Conservation (phyloP, 2,888 invertebrate species). For the Cryptophagus acutangulus region DNA sequence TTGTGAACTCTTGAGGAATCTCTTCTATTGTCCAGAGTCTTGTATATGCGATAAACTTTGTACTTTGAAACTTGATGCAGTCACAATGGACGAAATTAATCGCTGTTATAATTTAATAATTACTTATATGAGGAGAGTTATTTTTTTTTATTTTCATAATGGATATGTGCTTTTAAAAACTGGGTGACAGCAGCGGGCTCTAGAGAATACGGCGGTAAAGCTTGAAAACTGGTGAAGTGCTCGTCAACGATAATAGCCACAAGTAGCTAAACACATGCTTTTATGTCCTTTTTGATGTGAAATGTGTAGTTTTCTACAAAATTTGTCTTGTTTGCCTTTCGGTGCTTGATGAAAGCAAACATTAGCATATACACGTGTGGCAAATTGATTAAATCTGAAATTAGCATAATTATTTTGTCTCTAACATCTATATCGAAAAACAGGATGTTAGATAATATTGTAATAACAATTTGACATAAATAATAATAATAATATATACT, state of each 20-base stretch:
- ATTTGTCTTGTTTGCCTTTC: slow-evolving; percentile 41
- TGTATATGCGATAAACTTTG: slow-evolving; percentile 24
- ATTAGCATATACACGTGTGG: not conserved
- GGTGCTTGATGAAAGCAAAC: not conserved
- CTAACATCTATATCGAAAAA: no score
- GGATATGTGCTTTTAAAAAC: slow-evolving; percentile 24
- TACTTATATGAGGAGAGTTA: slow-evolving; percentile 4
- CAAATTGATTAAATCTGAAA: not conserved
- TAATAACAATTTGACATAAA: not conserved
- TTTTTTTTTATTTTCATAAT: slow-evolving; percentile 4
- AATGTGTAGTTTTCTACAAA: slow-evolving; percentile 43
- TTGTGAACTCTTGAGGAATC: slow-evolving; percentile 24
- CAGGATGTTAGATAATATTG: not conserved
- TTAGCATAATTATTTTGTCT: not conserved
- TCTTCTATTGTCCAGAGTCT: slow-evolving; percentile 20
- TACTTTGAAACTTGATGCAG: slow-evolving; percentile 27
- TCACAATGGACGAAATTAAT: slow-evolving; percentile 27
- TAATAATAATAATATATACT: not conserved
- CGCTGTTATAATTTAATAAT: no score
- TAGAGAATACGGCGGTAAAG: slow-evolving; percentile 31
- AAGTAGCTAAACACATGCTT: slow-evolving; percentile 45
- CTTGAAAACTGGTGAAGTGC: slow-evolving; percentile 39
- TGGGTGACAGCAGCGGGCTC: slow-evolving; percentile 33
- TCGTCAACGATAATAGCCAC: slow-evolving; percentile 46
- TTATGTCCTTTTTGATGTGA: slow-evolving; percentile 43